A percentile compares a stretch with the other conserved stretches of the same genome.
Conservation (phyloP, 1,140 invertebrate species). For the Apocrypta bakeri region DNA sequence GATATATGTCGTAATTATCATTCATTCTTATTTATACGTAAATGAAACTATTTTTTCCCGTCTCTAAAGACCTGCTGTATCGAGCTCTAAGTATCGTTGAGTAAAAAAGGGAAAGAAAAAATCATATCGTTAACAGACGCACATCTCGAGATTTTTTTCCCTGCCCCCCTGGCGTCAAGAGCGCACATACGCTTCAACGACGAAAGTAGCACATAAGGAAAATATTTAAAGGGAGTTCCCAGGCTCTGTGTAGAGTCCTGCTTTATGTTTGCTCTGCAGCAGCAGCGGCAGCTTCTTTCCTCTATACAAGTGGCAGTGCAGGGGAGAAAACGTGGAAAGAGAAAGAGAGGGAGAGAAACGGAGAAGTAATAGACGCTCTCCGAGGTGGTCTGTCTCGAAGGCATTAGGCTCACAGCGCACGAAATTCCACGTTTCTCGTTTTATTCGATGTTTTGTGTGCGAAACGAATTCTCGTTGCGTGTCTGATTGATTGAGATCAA, state of each 20-base stretch:
- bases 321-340: background rate
- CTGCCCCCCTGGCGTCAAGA: background rate
- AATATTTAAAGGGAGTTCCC: slow-evolving; percentile 43
- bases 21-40: background rate
- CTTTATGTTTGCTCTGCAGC: slow-evolving; percentile 42
- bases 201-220: background rate
- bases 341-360: background rate
- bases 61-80: background rate
- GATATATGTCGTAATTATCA: background rate
- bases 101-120: background rate
- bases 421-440: slow-evolving; percentile 35
- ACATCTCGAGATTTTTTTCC: background rate
- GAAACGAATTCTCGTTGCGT: background rate
- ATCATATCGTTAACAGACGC: background rate
- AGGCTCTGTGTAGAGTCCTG: slow-evolving; percentile 36
- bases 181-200: background rate
- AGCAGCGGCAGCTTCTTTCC: background rate
- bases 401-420: slow-evolving; percentile 13
- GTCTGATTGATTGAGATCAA: slow-evolving; percentile 29
- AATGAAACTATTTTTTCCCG: slow-evolving; percentile 12
- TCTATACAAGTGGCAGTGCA: slow-evolving; percentile 28
- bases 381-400: slow-evolving; percentile 41
- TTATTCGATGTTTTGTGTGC: background rate
- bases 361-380: background rate
- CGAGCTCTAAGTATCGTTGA: background rate